Percentiles rank a stretch among this genome's conserved stretches.
phyloP scores from a whole-genome alignment of 1,140 invertebrate genomes.

The Halictus rubicundus region DNA sequence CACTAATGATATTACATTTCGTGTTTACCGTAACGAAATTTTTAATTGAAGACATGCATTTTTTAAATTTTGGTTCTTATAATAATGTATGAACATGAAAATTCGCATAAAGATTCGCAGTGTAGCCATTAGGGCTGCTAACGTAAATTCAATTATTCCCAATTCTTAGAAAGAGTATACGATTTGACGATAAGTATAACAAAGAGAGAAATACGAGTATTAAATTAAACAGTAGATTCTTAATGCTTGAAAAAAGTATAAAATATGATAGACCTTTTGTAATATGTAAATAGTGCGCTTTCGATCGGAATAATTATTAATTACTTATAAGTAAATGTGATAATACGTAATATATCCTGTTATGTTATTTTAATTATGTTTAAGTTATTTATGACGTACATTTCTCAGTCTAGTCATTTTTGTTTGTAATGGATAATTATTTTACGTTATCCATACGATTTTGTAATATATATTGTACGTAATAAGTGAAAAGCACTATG shows the following conservation, averaged over 20 bases:
- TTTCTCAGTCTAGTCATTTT: constrained; percentile 34
- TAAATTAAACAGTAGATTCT: neutral
- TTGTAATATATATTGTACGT: neutral
- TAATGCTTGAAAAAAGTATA: neutral
- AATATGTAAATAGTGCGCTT: neutral
- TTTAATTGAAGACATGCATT: no score
- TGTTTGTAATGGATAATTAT: neutral
- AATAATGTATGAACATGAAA: no score
- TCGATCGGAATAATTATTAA: no score
- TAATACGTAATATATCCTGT: neutral
- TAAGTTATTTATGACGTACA: constrained; percentile 13
- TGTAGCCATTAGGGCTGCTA: neutral
- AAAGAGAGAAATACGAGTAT: no score
- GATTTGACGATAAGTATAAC: no score
- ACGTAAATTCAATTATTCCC: no score
- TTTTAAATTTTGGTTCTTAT: no score
- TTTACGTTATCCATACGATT: neutral
- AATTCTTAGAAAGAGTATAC: no score
- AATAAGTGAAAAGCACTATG: neutral
- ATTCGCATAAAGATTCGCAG: no score
- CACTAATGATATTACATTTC: no score
- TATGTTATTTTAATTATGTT: neutral
- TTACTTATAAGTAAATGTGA: neutral
- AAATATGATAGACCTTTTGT: neutral
- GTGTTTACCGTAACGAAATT: no score